Percentiles rank a stretch among this genome's conserved stretches.
These are phyloP conservation scores for Hippopotamus amphibius DNA, from an alignment of 2,113 vertebrate genomes.

Conservation along the genomic window DNA sequence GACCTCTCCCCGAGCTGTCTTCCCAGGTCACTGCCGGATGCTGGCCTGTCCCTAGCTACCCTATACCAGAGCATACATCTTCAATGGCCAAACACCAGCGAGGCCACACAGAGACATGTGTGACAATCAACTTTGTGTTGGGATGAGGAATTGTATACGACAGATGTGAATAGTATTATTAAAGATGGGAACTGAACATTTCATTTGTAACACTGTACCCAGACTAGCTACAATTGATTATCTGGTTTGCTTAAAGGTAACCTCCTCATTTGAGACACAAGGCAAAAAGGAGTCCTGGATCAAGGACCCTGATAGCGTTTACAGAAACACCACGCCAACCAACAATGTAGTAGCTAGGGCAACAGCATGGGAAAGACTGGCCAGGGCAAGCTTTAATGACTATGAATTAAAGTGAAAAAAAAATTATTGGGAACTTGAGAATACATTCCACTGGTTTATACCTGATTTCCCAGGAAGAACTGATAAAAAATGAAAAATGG, in stretches of 20 bases:
- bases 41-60: not conserved
- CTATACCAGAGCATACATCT: not conserved
- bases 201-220: not conserved
- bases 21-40: not conserved
- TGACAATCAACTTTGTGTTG: not conserved
- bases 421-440: constrained; percentile 80
- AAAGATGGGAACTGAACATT: not conserved
- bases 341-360: constrained; percentile 86
- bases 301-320: constrained; percentile 76
- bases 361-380: constrained; percentile 80
- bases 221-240: constrained; percentile 75
- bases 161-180: not conserved
- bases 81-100: not conserved
- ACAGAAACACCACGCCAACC: constrained; percentile 86
- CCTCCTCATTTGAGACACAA: constrained; percentile 82
- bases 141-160: not conserved
- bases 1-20: not conserved
- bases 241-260: constrained; percentile 90
- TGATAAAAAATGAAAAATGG: constrained; percentile 93
- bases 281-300: constrained; percentile 77
- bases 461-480: constrained; percentile 99
- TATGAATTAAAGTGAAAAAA: constrained; percentile 77
- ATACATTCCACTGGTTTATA: constrained; percentile 92
- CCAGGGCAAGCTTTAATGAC: constrained; percentile 87
- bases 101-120: not conserved